phyloP scores from a whole-genome alignment of 2,797 vertebrate species.

The Champsocephalus gunnari region DNA sequence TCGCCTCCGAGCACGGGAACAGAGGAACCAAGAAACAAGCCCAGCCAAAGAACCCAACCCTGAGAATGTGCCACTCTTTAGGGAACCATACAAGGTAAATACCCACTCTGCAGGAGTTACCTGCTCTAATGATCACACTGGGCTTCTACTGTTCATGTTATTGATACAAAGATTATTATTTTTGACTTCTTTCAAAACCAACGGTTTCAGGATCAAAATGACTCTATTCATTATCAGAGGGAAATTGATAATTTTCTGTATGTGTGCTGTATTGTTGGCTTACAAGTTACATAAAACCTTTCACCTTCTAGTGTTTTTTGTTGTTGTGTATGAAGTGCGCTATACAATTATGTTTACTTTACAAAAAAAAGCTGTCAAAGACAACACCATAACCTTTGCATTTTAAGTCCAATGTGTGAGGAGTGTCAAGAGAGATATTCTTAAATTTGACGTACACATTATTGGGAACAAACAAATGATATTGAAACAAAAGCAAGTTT shows the following conservation, averaged over 20 bases:
- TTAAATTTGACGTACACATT: background rate
- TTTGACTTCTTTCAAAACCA: too few relatives aligned
- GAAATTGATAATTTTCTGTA: too few relatives aligned
- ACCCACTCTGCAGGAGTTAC: too few relatives aligned
- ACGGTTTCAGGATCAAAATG: too few relatives aligned
- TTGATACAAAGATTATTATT: background rate
- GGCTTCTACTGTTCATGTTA: background rate
- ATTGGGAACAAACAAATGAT: background rate
- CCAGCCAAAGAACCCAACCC: conserved; percentile 85
- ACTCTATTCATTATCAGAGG: too few relatives aligned
- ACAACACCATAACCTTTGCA: background rate
- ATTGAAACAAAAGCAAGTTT: background rate
- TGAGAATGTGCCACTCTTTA: conserved; percentile 90
- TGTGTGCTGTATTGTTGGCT: too few relatives aligned
- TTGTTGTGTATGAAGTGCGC: too few relatives aligned
- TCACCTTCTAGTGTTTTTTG: too few relatives aligned
- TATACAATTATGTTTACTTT: too few relatives aligned
- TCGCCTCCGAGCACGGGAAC: conserved; percentile 91
- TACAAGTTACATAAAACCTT: too few relatives aligned
- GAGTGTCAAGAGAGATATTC: too few relatives aligned
- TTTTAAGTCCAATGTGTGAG: too few relatives aligned
- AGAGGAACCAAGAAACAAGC: conserved; percentile 90
- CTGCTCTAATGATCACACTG: background rate
- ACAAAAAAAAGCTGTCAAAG: background rate
- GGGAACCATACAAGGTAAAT: conserved; percentile 95